phyloP scores from a whole-genome alignment of 2,113 vertebrate species.

The Hyperoodon ampullatus region DNA sequence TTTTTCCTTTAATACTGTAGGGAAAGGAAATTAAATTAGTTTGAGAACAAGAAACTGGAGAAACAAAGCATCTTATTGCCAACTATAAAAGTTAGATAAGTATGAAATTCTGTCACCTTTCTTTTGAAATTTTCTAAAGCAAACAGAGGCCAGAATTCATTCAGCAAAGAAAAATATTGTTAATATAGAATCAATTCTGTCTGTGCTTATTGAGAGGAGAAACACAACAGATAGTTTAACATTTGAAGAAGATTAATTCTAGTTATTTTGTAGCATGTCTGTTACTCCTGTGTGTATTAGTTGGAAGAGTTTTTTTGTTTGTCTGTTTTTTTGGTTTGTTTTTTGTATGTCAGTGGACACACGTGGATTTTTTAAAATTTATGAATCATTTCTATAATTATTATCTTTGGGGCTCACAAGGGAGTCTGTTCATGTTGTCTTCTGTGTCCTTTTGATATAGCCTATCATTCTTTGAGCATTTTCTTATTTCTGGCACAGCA shows the following conservation, averaged over 20 bases:
- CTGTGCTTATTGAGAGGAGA: background rate
- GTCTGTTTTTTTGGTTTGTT: background rate
- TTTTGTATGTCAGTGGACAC: background rate
- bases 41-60: background rate
- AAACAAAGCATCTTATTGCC: background rate
- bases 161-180: background rate
- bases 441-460: background rate
- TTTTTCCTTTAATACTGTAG: background rate
- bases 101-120: background rate
- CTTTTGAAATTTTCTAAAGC: background rate
- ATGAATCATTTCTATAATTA: background rate
- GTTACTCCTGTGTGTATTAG: background rate
- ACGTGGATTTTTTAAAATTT: background rate
- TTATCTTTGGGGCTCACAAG: accelerated
- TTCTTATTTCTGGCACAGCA: no score
- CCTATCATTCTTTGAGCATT: background rate
- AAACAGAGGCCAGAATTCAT: background rate
- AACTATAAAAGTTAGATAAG: background rate
- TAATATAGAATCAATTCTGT: background rate
- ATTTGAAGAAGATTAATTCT: background rate
- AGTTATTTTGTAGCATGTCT: background rate
- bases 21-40: slow-evolving; percentile 1
- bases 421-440: background rate
- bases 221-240: background rate
- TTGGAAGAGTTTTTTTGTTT: background rate